phyloP scores from a whole-genome alignment of 1,140 invertebrate species.

The Homalodisca vitripennis region DNA sequence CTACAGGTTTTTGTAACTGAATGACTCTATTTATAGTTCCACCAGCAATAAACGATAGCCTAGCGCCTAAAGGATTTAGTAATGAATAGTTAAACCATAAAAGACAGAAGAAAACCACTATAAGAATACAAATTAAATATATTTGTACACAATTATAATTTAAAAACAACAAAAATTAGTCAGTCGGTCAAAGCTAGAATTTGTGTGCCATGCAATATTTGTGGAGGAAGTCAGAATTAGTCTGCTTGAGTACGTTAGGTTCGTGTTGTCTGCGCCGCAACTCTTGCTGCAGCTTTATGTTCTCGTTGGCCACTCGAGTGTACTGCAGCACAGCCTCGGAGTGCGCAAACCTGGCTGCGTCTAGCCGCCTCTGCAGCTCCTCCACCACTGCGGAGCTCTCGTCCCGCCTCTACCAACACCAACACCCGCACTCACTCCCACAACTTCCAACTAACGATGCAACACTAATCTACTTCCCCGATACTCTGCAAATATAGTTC shows the following conservation, averaged over 20 bases:
- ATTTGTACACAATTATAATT: too few species aligned
- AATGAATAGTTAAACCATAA: too few species aligned
- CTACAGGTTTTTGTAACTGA: too few species aligned
- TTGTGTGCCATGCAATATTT: constrained; percentile 39
- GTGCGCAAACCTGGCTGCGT: constrained; percentile 52
- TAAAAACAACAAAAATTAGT: too few species aligned
- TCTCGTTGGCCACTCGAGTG: constrained; percentile 62
- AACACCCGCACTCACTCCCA: constrained; percentile 41
- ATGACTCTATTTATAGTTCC: too few species aligned
- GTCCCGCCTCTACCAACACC: constrained; percentile 48
- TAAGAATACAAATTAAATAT: too few species aligned
- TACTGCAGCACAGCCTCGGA: constrained; percentile 62
- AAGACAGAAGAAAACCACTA: too few species aligned
- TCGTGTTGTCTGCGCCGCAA: constrained; percentile 35
- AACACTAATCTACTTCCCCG: too few species aligned
- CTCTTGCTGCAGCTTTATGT: constrained; percentile 53
- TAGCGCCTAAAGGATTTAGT: too few species aligned
- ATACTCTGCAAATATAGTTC: too few species aligned
- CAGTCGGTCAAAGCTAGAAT: constrained; percentile 7
- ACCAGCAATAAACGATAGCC: too few species aligned
- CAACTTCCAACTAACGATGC: too few species aligned
- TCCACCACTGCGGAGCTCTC: constrained; percentile 28
- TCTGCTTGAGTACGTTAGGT: constrained; percentile 1
- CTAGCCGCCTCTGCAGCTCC: constrained; percentile 48
- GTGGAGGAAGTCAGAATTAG: constrained; percentile 22